Base-by-base conservation (phyloP, 2,888 invertebrate genomes). In the Maniola hyperantus region DNA sequence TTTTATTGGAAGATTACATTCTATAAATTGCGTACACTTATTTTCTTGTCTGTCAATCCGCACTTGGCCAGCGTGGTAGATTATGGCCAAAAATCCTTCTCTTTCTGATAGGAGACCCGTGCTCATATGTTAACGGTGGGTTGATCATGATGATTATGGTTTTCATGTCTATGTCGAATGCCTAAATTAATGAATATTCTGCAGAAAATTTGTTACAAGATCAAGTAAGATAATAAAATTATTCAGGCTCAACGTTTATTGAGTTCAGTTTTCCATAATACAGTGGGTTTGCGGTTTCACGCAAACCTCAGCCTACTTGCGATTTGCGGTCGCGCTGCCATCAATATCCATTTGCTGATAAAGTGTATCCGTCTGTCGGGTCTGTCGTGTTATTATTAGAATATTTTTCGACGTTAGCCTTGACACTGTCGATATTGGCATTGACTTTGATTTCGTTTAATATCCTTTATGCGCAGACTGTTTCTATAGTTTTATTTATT, bases 311-410 rank as follows among this genome's bases (percentile, higher is more conserved):
- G 53, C 11, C 61, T 42, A 20, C 65, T 68, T 66, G 66, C 36
- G 66, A 34, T 54, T 66, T 66, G 70, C 13, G 68, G 66, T 65
- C 62, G 48, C 58, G 18, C 33, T 54, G 58, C 62, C 63, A 66
- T 68, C 53, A 58, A 68, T 71, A 62, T 60, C 33, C 57, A 63
- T 53, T 67, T 55, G n/a, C 48, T 46, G 53, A 39, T 48, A 44
- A 44, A 44, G 53, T 62, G 26, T 62, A 42, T 62, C 42, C 20
- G 59, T 18, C 36, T 42, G 26, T 6, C 39, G 39, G 39, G 42
- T 26, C n/a, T n/a, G n/a, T n/a, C n/a, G n/a, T n/a, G n/a, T n/a
- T n/a, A 68, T 53, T 0, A 53, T 51, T 53, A 53, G 53, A 62
- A 53, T 53, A 62, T 62, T 62, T 53, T 33, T 51, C 26, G 39